phyloP scores from a whole-genome alignment of 64 coral and sea anemone species.

The Trachythela sp. region DNA sequence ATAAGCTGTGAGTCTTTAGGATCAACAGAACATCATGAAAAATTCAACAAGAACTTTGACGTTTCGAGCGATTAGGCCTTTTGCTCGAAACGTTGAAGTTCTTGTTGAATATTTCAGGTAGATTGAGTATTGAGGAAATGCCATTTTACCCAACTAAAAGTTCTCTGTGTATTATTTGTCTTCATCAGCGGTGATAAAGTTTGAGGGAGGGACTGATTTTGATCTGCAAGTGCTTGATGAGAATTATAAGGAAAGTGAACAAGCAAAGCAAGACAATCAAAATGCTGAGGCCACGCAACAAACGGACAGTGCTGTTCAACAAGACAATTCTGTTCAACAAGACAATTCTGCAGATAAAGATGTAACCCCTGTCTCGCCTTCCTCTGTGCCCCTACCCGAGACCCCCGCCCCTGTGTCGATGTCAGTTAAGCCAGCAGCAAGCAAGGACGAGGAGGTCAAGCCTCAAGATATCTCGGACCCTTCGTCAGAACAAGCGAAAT shows the following conservation, averaged over 20 bases:
- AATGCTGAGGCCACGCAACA: neutral
- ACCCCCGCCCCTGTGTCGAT: slow-evolving; percentile 63
- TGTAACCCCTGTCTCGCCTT: slow-evolving; percentile 68
- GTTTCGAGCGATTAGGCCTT: too few species aligned
- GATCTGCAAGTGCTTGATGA: slow-evolving; percentile 73
- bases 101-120: too few species aligned
- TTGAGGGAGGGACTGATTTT: slow-evolving; percentile 82
- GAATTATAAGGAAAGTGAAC: slow-evolving; percentile 37
- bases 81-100: too few species aligned
- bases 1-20: too few species aligned
- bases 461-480: neutral
- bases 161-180: too few species aligned
- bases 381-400: slow-evolving; percentile 82
- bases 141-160: neutral
- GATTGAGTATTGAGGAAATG: too few species aligned
- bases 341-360: neutral
- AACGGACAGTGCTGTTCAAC: neutral
- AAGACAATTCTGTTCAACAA: neutral
- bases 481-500: slow-evolving; percentile 37
- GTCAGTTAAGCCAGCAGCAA: slow-evolving; percentile 53
- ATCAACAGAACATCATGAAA: too few species aligned
- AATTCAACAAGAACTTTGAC: too few species aligned
- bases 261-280: slow-evolving; percentile 33
- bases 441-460: slow-evolving; percentile 68
- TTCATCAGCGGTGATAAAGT: slow-evolving; percentile 77